A percentile compares a stretch with the other conserved stretches of the same genome.
These are phyloP conservation scores for Heliconius ethilla DNA, from an alignment of 2,888 invertebrate species.

Conservation along the genomic window DNA sequence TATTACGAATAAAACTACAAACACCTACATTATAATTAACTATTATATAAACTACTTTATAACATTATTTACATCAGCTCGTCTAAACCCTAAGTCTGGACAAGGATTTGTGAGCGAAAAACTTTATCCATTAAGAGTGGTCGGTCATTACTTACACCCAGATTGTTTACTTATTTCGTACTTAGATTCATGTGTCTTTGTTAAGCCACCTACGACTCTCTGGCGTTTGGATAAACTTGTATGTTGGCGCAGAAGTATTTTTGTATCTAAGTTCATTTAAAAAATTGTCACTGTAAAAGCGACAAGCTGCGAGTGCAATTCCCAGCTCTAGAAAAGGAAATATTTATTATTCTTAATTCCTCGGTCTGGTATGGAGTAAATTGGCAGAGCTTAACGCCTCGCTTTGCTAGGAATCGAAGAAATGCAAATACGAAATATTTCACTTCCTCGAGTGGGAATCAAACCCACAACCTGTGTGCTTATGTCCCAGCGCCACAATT, in stretches of 20 bases:
- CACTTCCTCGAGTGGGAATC: too few relatives aligned
- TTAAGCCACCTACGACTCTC: constrained; percentile 10
- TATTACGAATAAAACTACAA: not conserved
- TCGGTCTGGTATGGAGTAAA: too few relatives aligned
- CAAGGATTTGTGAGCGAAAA: constrained; percentile 70
- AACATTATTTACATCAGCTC: constrained; percentile 37
- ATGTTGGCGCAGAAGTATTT: not conserved
- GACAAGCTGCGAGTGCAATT: too few relatives aligned
- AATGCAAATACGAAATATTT: too few relatives aligned
- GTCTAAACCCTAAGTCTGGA: constrained; percentile 52
- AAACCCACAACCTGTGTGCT: too few relatives aligned
- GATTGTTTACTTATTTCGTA: constrained; percentile 37
- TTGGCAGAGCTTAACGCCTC: too few relatives aligned
- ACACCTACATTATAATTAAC: not conserved
- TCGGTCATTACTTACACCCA: constrained; percentile 55
- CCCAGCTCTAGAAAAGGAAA: too few relatives aligned
- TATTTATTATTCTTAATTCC: too few relatives aligned
- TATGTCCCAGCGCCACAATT: too few relatives aligned
- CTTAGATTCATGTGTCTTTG: constrained; percentile 25
- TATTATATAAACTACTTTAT: constrained; percentile 5
- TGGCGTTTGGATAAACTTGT: not conserved
- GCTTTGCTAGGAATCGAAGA: too few relatives aligned
- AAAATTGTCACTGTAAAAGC: too few relatives aligned
- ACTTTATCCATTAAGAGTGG: constrained; percentile 70
- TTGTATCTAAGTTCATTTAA: not conserved